A percentile compares a stretch with the other conserved stretches of the same genome.
These are phyloP conservation scores for Drosophila meridiana DNA, from an alignment of 2,888 invertebrate species.

Conservation along the genomic window DNA sequence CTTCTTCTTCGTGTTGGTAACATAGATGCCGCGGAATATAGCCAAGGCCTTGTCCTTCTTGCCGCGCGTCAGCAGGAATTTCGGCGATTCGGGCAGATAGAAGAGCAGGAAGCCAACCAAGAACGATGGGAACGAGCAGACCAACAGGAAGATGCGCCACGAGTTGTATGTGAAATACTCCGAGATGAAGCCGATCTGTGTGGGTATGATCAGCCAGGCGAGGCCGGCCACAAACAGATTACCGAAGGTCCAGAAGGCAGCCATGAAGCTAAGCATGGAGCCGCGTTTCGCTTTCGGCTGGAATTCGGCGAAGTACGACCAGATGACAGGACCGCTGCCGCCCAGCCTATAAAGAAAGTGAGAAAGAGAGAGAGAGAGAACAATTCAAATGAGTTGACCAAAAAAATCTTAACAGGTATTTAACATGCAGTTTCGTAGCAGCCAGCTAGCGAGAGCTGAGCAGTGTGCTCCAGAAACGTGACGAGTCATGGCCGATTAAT, in stretches of 20 bases:
- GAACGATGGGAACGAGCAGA: slow-evolving; percentile 95
- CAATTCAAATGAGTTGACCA: not conserved
- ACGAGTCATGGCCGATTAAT: slow-evolving; percentile 57
- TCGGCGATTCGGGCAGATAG: slow-evolving; percentile 95
- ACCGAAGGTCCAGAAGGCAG: slow-evolving; percentile 97
- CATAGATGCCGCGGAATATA: slow-evolving; percentile 92
- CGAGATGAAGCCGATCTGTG: slow-evolving; percentile 89
- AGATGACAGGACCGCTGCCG: slow-evolving; percentile 92
- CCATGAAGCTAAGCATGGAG: slow-evolving; percentile 96
- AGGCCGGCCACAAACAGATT: slow-evolving; percentile 95
- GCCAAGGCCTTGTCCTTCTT: slow-evolving; percentile 92
- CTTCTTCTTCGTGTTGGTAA: slow-evolving; percentile 90
- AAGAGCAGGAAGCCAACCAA: slow-evolving; percentile 93
- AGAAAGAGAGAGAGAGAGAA: not conserved
- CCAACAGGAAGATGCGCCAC: slow-evolving; percentile 95
- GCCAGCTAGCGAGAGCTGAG: slow-evolving; percentile 19
- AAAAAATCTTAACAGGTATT: not conserved
- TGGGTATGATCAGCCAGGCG: slow-evolving; percentile 91
- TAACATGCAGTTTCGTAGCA: slow-evolving; percentile 36
- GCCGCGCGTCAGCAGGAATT: slow-evolving; percentile 92
- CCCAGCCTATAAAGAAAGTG: slow-evolving; percentile 77
- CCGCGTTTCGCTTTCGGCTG: slow-evolving; percentile 96
- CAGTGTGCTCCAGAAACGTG: slow-evolving; percentile 26
- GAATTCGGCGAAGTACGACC: slow-evolving; percentile 98
- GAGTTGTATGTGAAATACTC: slow-evolving; percentile 93